Conservation (phyloP, 1,140 invertebrate species). For the Aleiodes sp. region DNA sequence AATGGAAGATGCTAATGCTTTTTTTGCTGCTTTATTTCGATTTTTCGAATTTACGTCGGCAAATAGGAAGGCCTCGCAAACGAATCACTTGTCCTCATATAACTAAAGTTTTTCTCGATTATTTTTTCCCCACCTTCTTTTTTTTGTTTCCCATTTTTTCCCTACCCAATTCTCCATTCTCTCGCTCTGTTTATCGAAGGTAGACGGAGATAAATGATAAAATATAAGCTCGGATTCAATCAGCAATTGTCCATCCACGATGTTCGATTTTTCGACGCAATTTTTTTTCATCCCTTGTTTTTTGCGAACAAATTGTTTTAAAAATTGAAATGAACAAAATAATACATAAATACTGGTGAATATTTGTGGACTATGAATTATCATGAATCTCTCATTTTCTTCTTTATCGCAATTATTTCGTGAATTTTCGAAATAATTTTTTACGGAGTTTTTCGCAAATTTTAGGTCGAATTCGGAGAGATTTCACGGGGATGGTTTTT, state of each 20-base stretch:
- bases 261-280: constrained; percentile 25
- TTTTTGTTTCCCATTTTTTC: constrained; percentile 20
- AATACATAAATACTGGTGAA: too few species aligned
- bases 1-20: constrained; percentile 1
- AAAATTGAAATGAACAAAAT: too few species aligned
- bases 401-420: too few species aligned
- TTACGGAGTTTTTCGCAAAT: too few species aligned
- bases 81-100: constrained; percentile 33
- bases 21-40: constrained; percentile 32
- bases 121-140: constrained; percentile 14
- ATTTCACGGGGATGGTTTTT: not conserved
- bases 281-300: constrained; percentile 4
- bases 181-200: constrained; percentile 26
- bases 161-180: not conserved
- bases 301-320: not conserved
- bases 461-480: too few species aligned
- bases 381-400: too few species aligned
- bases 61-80: constrained; percentile 37
- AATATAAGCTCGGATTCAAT: constrained; percentile 48
- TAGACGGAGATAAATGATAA: constrained; percentile 44
- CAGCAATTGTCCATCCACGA: constrained; percentile 41
- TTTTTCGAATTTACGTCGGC: constrained; percentile 44
- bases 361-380: not conserved
- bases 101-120: not conserved
- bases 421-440: too few species aligned